Evolutionary conservation across 2,113 vertebrate genomes (phyloP), one percentile per base, ranked within the genome.

Genomic region (Corythaeola cristata): DNA sequence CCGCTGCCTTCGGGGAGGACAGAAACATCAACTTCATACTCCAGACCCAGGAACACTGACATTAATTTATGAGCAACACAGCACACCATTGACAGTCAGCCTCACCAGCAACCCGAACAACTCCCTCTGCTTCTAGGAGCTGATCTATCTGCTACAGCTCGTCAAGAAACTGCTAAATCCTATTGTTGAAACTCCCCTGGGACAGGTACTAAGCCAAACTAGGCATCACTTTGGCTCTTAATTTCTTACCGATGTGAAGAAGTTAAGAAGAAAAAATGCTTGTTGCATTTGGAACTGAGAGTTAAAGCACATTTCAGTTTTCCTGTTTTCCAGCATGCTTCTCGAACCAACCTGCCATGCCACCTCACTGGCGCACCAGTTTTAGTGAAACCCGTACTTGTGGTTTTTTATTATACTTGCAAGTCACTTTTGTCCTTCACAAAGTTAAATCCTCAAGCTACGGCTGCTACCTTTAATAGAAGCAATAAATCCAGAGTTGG

Each of bases 11-110:
- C 3, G 0, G 28, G 47, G 15, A 72, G 45, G 58, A 95, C 5
- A 37, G 30, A 59, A 96, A 75, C 47, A 83, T 6, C 76, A 77
- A 15, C 24, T 32, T 28, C 37, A 8, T 22, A 8, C n/a, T 67
- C 47, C 59, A 1, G 1, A n/a, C 58, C 27, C 2, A 0, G 44
- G 26, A 90, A 67, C 52, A 52, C 14, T 1, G 0, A 60, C 37
- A 8, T 45, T 12, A 27, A 33, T 1, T 32, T 32, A 68, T 1
- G 24, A 85, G 62, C 49, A 56, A 16, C 3, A 0, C 3, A 0
- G 50, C 37, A 74, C 1, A 0, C 8, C 26, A 12, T 2, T 12
- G 41, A 44, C 72, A 39, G 58, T 12, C 73, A 37, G 37, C 49
- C 74, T 8, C 62, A 28, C 8, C 2, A 0, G 11, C 45, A 71